A percentile compares a stretch with the other conserved stretches of the same genome.
Conservation (phyloP, 2,113 vertebrate genomes). For the Amphilophus citrinellus region DNA sequence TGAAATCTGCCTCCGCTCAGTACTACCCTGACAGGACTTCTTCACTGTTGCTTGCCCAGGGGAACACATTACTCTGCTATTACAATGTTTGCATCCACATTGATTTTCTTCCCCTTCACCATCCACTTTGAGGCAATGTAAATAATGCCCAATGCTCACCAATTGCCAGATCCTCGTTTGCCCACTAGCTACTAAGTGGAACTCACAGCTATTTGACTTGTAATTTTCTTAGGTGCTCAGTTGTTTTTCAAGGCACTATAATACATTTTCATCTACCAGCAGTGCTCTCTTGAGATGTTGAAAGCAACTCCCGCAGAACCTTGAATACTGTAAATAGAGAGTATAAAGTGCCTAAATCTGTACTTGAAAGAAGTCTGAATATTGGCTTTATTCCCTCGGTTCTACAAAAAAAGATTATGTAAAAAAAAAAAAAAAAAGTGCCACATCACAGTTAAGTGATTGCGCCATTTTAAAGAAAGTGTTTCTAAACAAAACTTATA, state of each 20-base stretch:
- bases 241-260: slow-evolving; percentile 60
- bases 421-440: not conserved
- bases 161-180: slow-evolving; percentile 59
- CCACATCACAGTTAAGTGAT: slow-evolving; percentile 32
- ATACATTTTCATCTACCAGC: slow-evolving; percentile 52
- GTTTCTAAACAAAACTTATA: slow-evolving; percentile 39
- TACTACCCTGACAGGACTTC: slow-evolving; percentile 34
- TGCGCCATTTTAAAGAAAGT: slow-evolving; percentile 43
- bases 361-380: slow-evolving; percentile 37
- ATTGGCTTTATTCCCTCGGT: slow-evolving; percentile 32
- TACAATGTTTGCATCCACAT: slow-evolving; percentile 67
- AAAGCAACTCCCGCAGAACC: slow-evolving; percentile 28
- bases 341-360: slow-evolving; percentile 32
- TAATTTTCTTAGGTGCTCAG: slow-evolving; percentile 58
- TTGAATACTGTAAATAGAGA: slow-evolving; percentile 57
- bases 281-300: slow-evolving; percentile 45
- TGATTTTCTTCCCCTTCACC: slow-evolving; percentile 65
- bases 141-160: slow-evolving; percentile 59
- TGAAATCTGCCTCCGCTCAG: slow-evolving; percentile 19
- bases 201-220: slow-evolving; percentile 66
- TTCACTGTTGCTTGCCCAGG: slow-evolving; percentile 25
- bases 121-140: slow-evolving; percentile 69
- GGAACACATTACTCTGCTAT: slow-evolving; percentile 62
- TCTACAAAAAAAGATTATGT: slow-evolving; percentile 3
- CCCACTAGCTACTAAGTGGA: slow-evolving; percentile 60